A percentile compares a stretch with the other conserved stretches of the same genome.
phyloP scores from a whole-genome alignment of 1,140 invertebrate species.

The Drosophila kurseongensis region DNA sequence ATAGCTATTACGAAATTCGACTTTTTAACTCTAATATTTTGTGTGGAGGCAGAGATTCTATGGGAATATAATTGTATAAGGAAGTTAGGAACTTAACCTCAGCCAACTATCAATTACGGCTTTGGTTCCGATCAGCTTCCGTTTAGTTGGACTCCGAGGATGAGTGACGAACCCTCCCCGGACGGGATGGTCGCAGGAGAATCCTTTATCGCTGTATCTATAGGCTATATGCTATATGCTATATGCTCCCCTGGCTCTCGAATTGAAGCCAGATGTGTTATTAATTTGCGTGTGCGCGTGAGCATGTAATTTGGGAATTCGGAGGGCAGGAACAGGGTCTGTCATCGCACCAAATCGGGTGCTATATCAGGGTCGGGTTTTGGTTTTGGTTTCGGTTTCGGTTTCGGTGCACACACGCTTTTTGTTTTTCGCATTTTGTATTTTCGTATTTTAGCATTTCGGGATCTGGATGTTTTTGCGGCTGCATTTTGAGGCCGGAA shows the following conservation, averaged over 20 bases:
- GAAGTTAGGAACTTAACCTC: not conserved
- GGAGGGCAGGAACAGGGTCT: slow-evolving; percentile 7
- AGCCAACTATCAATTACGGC: slow-evolving; percentile 28
- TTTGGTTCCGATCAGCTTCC: slow-evolving; percentile 26
- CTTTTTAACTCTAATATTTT: too few relatives aligned
- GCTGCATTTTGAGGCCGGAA: slow-evolving; percentile 32
- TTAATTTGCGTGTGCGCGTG: slow-evolving; percentile 84
- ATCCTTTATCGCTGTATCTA: slow-evolving; percentile 7
- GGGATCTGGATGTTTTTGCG: slow-evolving; percentile 45
- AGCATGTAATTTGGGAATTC: slow-evolving; percentile 80
- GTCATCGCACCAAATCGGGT: slow-evolving; percentile 9
- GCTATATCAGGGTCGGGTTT: slow-evolving; percentile 20
- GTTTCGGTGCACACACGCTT: slow-evolving; percentile 5
- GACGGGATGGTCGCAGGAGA: not conserved
- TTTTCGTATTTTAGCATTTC: slow-evolving; percentile 1
- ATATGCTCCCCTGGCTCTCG: slow-evolving; percentile 2
- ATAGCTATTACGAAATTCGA: too few relatives aligned
- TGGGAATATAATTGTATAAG: too few relatives aligned
- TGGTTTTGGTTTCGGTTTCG: slow-evolving; percentile 20
- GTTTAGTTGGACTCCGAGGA: slow-evolving; percentile 9
- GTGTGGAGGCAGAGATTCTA: too few relatives aligned
- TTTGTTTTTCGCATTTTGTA: not conserved
- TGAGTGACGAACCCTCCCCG: slow-evolving; percentile 6
- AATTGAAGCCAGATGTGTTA: slow-evolving; percentile 81
- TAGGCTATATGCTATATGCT: too few relatives aligned